phyloP scores from a whole-genome alignment of 2,888 invertebrate species.

The Carpatolechia fugitivella region DNA sequence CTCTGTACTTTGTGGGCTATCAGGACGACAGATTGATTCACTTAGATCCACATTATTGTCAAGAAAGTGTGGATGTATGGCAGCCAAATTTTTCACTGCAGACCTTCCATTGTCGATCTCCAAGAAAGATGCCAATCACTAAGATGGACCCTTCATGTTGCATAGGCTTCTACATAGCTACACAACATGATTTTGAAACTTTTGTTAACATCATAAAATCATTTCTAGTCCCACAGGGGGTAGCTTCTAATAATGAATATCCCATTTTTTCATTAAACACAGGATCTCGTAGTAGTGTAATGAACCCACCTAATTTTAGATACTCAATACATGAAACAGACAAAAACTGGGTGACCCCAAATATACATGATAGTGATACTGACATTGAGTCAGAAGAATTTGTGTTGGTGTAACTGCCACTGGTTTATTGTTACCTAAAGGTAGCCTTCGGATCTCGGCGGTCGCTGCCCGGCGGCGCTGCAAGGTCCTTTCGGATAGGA shows the following conservation, averaged over 20 bases:
- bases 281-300: constrained; percentile 82
- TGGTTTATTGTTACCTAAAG: constrained; percentile 22
- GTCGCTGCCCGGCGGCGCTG: too few relatives aligned
- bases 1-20: constrained; percentile 95
- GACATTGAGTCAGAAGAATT: constrained; percentile 86
- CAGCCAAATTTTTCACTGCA: constrained; percentile 87
- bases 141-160: constrained; percentile 97
- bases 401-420: constrained; percentile 79
- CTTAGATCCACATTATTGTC: constrained; percentile 96
- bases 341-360: constrained; percentile 70
- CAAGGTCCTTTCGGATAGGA: too few relatives aligned
- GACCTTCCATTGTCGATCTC: constrained; percentile 92
- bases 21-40: constrained; percentile 96
- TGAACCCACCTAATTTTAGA: constrained; percentile 77
- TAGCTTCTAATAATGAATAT: constrained; percentile 81
- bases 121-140: constrained; percentile 88
- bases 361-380: constrained; percentile 79
- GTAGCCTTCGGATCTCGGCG: too few relatives aligned
- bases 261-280: constrained; percentile 91
- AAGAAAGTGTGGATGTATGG: constrained; percentile 92
- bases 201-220: constrained; percentile 85
- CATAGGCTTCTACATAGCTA: constrained; percentile 91
- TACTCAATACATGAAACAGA: constrained; percentile 76
- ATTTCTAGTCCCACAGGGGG: constrained; percentile 68
- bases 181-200: constrained; percentile 86